A percentile compares a stretch with the other conserved stretches of the same genome.
Conservation (phyloP, 1,140 invertebrate genomes). For the Megalonaias nervosa region DNA sequence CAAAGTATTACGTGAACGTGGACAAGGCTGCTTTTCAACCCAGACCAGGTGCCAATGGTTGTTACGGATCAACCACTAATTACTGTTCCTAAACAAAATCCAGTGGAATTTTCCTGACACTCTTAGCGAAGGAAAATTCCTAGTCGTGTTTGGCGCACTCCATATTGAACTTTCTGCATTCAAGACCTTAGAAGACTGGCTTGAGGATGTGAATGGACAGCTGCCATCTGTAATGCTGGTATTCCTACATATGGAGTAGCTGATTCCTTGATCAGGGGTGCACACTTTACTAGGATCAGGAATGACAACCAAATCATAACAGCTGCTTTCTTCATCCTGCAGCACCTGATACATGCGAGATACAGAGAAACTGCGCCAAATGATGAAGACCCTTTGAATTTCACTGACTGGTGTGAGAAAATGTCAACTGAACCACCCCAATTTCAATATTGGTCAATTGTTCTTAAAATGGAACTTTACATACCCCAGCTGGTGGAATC, state of each 20-base stretch:
- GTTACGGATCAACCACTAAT: slow-evolving; percentile 39
- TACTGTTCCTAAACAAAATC: slow-evolving; percentile 40
- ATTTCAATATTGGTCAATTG: slow-evolving; percentile 15
- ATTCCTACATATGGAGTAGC: slow-evolving; percentile 25
- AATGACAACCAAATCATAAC: slow-evolving; percentile 25
- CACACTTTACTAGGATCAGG: slow-evolving; percentile 12
- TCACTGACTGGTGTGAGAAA: slow-evolving; percentile 5
- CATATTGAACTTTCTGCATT: slow-evolving; percentile 32
- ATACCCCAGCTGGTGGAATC: neutral
- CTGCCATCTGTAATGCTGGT: slow-evolving; percentile 25
- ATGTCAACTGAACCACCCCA: neutral
- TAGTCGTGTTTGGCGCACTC: slow-evolving; percentile 33
- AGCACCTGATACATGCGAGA: neutral
- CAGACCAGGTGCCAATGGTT: slow-evolving; percentile 48
- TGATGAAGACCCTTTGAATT: neutral
- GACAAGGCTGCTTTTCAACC: slow-evolving; percentile 36
- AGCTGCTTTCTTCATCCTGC: neutral
- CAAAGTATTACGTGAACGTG: slow-evolving; percentile 44
- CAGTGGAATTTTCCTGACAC: slow-evolving; percentile 44
- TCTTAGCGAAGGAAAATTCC: slow-evolving; percentile 35
- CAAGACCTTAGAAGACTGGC: slow-evolving; percentile 31
- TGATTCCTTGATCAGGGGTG: slow-evolving; percentile 27
- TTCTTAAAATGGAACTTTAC: slow-evolving; percentile 11
- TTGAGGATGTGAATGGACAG: slow-evolving; percentile 49
- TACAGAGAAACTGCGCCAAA: too few species aligned